These are phyloP conservation scores for Excalfactoria chinensis DNA, from an alignment of 2,113 vertebrate species.

Conservation along the genomic window DNA sequence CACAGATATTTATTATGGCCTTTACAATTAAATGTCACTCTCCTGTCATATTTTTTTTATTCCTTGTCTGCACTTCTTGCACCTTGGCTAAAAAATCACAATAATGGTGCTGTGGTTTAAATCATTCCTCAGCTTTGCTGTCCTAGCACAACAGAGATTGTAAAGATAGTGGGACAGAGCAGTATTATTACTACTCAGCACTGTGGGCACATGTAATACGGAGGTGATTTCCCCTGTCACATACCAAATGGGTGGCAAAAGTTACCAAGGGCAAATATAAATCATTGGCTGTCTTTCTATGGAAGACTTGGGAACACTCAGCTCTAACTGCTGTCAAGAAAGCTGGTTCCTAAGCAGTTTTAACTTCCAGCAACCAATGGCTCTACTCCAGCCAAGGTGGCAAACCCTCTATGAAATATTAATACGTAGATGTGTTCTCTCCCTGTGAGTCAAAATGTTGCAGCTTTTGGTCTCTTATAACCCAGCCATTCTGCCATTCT, in stretches of 20 bases:
- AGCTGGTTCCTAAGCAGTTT: neutral
- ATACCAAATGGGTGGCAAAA: neutral
- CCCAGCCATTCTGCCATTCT: neutral
- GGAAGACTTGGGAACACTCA: neutral
- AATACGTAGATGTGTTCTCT: neutral
- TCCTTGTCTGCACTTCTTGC: neutral
- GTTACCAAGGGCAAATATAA: neutral
- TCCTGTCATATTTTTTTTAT: neutral
- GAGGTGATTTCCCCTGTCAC: neutral
- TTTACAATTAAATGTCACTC: neutral
- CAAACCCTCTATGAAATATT: neutral
- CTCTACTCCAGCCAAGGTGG: neutral
- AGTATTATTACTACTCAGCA: neutral
- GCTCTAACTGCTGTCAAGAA: neutral
- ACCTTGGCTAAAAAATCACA: neutral
- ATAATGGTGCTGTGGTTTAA: neutral
- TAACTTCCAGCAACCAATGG: neutral
- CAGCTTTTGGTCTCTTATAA: neutral
- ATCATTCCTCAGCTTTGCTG: neutral
- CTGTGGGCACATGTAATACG: accelerated
- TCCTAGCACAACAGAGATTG: neutral
- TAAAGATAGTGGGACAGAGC: neutral
- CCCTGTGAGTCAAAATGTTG: neutral
- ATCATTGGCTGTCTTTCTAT: neutral
- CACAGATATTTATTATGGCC: neutral